Evolutionary conservation across 2,797 vertebrate species (phyloP), one percentile per base, ranked within the genome.

Genomic region (Pseudochirops cupreus): DNA sequence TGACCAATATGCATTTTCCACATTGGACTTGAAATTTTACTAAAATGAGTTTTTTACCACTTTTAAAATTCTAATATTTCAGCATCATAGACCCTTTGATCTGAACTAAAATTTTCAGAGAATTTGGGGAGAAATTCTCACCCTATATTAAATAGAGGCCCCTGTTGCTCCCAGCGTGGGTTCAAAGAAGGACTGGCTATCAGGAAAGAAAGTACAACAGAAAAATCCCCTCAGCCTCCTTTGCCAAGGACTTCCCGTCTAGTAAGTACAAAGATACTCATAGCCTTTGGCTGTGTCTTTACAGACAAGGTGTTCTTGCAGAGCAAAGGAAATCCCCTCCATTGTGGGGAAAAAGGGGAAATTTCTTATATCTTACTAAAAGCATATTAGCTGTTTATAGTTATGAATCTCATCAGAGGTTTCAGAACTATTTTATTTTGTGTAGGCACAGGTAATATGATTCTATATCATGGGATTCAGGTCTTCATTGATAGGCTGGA

Each of bases 161-260:
- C 33, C 1, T 50, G 21, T 87, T 50, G 39, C 39, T 50, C 10
- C 39, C 74, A 87, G 28, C 3, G 26, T 24, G 21, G 10, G 7
- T 87, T 87, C 39, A 50, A 87, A 50, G 74, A 87, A 87, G n/a
- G 10, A 12, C 74, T 82, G 39, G 24, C 39, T 87, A 11, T 50
- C 50, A 87, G 74, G 39, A 46, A 87, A 87, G 74, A 46, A 46
- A 87, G 74, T 87, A 87, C 39, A 50, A 50, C 10, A 87, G 74
- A 46, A 87, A 82, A 87, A 87, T 87, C 39, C 74, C 74, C 74
- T 26, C 3, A 87, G 39, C 21, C 39, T 50, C 24, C 74, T 87
- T 87, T 87, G 74, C 74, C 74, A 87, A 87, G 74, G 39, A 87
- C 74, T 87, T 87, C 74, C 74, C 74, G 24, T 87, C 39, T 87